Evolutionary conservation across 2,888 invertebrate genomes (phyloP).

Genomic region (Philaethria dido): DNA sequence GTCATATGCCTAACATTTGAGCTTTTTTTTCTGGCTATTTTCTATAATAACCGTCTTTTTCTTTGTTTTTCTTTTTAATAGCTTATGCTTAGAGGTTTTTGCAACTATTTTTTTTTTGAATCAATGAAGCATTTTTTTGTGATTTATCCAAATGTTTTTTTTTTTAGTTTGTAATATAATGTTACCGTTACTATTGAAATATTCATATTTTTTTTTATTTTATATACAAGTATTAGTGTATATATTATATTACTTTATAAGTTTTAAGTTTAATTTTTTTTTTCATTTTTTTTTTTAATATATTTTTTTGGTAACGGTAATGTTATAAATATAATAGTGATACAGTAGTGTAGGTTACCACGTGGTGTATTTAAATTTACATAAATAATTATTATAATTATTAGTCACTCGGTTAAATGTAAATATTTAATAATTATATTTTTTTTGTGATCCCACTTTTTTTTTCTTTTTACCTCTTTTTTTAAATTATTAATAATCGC

Average conservation of each 20-base stretch:
- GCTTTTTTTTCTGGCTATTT: slow-evolving; percentile 24
- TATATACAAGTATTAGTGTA: neutral
- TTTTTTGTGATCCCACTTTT: slow-evolving; percentile 67
- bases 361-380: slow-evolving; percentile 44
- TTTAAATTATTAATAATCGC: slow-evolving; percentile 23
- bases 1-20: slow-evolving; percentile 42
- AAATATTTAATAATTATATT: slow-evolving; percentile 80
- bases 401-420: slow-evolving; percentile 65
- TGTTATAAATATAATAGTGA: slow-evolving; percentile 16
- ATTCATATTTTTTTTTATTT: neutral
- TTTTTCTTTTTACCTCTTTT: slow-evolving; percentile 50
- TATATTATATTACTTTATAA: slow-evolving; percentile 6
- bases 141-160: slow-evolving; percentile 23
- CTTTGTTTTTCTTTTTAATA: neutral
- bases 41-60: slow-evolving; percentile 9
- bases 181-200: slow-evolving; percentile 17
- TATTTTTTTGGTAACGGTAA: slow-evolving; percentile 20
- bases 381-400: slow-evolving; percentile 41
- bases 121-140: slow-evolving; percentile 22
- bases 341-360: slow-evolving; percentile 49
- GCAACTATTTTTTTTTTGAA: neutral
- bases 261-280: too few relatives aligned
- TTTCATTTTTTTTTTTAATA: neutral
- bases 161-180: slow-evolving; percentile 1
- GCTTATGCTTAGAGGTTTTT: neutral